These are phyloP conservation scores for Perca flavescens DNA, from an alignment of 2,113 vertebrate species.

Conservation along the genomic window DNA sequence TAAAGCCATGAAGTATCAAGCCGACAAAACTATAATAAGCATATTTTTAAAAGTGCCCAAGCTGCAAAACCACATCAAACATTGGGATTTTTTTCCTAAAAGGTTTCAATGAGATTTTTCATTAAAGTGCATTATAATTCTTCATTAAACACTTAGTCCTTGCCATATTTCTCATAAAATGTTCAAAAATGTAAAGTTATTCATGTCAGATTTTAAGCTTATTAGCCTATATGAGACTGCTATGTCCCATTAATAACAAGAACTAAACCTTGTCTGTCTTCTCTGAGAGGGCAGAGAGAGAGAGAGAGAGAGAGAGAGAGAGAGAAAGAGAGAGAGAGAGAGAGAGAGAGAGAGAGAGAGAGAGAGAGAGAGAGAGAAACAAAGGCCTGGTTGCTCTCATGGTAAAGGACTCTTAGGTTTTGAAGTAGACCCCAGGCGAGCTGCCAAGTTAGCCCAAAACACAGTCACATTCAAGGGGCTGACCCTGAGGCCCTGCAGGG, in stretches of 20 bases:
- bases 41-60: not conserved
- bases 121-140: not conserved
- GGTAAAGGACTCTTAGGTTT: conserved; percentile 47
- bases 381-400: conserved; percentile 50
- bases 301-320: conserved; percentile 2
- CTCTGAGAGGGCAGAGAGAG: conserved; percentile 21
- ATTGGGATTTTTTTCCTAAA: not conserved
- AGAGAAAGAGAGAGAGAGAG: not conserved
- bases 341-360: conserved; percentile 7
- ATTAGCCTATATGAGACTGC: not conserved
- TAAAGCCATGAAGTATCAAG: too few relatives aligned
- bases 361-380: conserved; percentile 10
- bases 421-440: conserved; percentile 58
- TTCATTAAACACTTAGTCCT: not conserved
- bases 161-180: not conserved
- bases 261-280: not conserved
- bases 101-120: not conserved
- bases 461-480: conserved; percentile 43
- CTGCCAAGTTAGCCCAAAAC: conserved; percentile 49
- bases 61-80: not conserved
- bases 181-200: not conserved
- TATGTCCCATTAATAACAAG: not conserved
- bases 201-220: not conserved
- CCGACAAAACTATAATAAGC: too few relatives aligned
- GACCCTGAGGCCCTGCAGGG: conserved; percentile 33